phyloP scores from a whole-genome alignment of 64 coral and sea anemone species.

The Trachythela sp. region DNA sequence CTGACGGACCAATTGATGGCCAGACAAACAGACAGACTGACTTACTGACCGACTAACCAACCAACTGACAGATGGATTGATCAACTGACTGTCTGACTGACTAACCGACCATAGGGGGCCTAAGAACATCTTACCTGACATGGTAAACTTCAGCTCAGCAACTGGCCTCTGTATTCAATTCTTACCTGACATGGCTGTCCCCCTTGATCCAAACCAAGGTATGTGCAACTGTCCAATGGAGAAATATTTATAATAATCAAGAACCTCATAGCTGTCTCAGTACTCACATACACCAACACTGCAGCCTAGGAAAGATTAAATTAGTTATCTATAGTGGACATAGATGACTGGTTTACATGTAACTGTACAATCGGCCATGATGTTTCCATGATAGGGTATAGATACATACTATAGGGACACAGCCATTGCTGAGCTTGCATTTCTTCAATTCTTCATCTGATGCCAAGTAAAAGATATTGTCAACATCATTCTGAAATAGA shows the following conservation, averaged over 20 bases:
- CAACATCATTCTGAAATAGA: conserved; percentile 65
- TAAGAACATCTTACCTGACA: background rate
- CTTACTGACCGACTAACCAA: too few species aligned
- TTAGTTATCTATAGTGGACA: too few species aligned
- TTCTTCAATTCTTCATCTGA: conserved; percentile 66
- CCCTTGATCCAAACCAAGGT: conserved; percentile 84
- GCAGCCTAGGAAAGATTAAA: conserved; percentile 52
- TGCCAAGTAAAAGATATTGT: conserved; percentile 76
- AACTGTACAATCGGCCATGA: background rate
- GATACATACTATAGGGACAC: conserved; percentile 64
- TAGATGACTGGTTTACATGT: too few species aligned
- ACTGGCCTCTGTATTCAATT: background rate
- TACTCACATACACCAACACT: conserved; percentile 63
- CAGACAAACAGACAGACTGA: too few species aligned
- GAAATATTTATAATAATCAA: conserved; percentile 53
- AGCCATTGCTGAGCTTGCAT: conserved; percentile 56
- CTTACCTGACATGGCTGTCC: conserved; percentile 84
- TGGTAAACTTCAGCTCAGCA: background rate
- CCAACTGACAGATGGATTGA: too few species aligned
- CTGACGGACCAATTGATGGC: too few species aligned
- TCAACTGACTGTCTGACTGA: too few species aligned
- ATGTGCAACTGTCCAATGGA: conserved; percentile 80
- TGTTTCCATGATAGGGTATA: background rate
- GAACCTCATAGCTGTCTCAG: conserved; percentile 53
- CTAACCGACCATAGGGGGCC: background rate